Evolutionary conservation across 2,888 invertebrate species (phyloP), one percentile per base, ranked within the genome.

Genomic region (Agrotis exclamationis): DNA sequence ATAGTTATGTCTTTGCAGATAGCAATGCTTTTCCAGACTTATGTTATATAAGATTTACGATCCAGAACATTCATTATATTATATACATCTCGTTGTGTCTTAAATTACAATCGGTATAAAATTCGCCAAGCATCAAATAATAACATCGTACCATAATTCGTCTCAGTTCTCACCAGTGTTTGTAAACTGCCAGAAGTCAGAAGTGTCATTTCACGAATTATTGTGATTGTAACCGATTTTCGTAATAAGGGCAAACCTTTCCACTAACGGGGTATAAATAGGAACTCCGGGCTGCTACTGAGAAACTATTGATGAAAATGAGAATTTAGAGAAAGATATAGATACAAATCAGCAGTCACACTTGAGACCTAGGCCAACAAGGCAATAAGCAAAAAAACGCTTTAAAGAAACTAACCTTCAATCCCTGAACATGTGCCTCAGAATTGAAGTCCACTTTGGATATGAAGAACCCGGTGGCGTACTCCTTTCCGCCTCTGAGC

Each of bases 391-490:
- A 20, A 28, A 14, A 44, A 9, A 70, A 59, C 13, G 2, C 22
- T 44, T 18, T n/a, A 63, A 54, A 59, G 3, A n/a, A 24, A 74
- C 96, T 96, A 95, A 99, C 99, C 97, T 97, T 97, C 63, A 99
- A 95, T 79, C 99, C 99, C 92, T 98, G 98, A 63, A 97, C 96
- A 87, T 98, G 97, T 0, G 99, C 99, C 92, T 99, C 98, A 1
- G 99, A 98, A 70, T 98, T 98, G 47, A 97, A 97, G 83, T 98
- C 98, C 13, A 99, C 98, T 88, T 98, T 97, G 28, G 99, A 98
- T 73, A 99, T 97, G 94, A 98, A 99, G 94, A 99, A 98, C 45
- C 99, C 99, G 0, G 99, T 98, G 33, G 98, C 98, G 91, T 99
- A 98, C 90, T 99, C 99, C 80, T 97, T 97, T 20, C 99, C 99